Conservation (phyloP, 2,113 vertebrate species). For the Shinisaurus crocodilurus region DNA sequence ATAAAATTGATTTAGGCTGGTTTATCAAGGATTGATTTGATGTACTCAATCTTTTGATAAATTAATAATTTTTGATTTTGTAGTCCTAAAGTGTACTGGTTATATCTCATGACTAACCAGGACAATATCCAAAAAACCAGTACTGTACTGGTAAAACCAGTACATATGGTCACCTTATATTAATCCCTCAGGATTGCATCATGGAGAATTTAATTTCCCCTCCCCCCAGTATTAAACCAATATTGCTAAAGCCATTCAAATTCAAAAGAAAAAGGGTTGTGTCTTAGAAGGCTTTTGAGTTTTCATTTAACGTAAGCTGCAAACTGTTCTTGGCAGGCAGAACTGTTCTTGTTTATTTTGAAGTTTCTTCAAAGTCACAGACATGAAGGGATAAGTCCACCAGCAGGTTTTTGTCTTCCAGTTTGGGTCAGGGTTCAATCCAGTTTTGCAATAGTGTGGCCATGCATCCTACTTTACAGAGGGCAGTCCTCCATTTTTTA, state of each 20-base stretch:
- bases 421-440: neutral
- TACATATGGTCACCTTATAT: too few species aligned
- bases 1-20: too few species aligned
- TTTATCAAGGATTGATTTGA: too few species aligned
- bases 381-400: neutral
- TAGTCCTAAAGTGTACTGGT: too few species aligned
- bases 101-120: too few species aligned
- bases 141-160: too few species aligned
- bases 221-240: neutral
- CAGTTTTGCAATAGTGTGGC: neutral
- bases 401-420: neutral
- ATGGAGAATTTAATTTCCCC: neutral
- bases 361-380: neutral
- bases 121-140: too few species aligned
- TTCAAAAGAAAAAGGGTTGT: neutral
- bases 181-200: neutral
- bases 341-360: neutral
- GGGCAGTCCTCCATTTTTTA: neutral
- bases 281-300: neutral
- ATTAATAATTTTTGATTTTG: too few species aligned
- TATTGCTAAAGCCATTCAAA: neutral
- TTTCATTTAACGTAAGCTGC: neutral
- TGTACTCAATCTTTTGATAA: too few species aligned
- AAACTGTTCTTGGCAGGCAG: neutral
- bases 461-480: neutral